phyloP scores from a whole-genome alignment of 64 coral and sea anemone species.

The Anthopleura sola region DNA sequence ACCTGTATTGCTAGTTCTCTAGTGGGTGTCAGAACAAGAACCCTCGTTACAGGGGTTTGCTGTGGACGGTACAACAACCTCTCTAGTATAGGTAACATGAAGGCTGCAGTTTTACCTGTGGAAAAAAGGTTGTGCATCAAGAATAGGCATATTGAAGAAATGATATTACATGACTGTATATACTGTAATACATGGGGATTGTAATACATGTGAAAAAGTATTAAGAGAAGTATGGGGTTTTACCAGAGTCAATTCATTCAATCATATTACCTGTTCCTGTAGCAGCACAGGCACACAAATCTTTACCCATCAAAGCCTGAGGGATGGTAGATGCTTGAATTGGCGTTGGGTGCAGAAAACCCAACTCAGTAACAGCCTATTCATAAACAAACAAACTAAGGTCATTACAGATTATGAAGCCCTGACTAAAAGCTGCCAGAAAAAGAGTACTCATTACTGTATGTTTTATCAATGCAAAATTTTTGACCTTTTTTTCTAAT shows the following conservation, averaged over 20 bases:
- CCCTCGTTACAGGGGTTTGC: slow-evolving; percentile 68
- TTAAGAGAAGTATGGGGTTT: too few relatives aligned
- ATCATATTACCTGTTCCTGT: slow-evolving; percentile 99
- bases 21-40: slow-evolving; percentile 85
- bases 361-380: slow-evolving; percentile 87
- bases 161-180: too few relatives aligned
- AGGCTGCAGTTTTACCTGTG: slow-evolving; percentile 93
- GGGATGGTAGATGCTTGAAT: slow-evolving; percentile 90
- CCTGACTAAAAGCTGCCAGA: neutral
- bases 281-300: slow-evolving; percentile 96
- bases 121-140: neutral
- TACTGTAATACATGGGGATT: too few relatives aligned
- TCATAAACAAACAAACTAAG: neutral
- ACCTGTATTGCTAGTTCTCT: slow-evolving; percentile 99
- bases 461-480: too few relatives aligned
- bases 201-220: too few relatives aligned
- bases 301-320: slow-evolving; percentile 91
- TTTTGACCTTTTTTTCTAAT: too few relatives aligned
- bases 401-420: neutral
- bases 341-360: slow-evolving; percentile 83
- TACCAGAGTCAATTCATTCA: too few relatives aligned
- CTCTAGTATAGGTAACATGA: slow-evolving; percentile 92
- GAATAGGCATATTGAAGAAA: neutral
- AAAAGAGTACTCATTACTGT: neutral
- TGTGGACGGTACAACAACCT: slow-evolving; percentile 71